A percentile compares a stretch with the other conserved stretches of the same genome.
phyloP scores from a whole-genome alignment of 1,140 invertebrate genomes.

The Lycorma delicatula region DNA sequence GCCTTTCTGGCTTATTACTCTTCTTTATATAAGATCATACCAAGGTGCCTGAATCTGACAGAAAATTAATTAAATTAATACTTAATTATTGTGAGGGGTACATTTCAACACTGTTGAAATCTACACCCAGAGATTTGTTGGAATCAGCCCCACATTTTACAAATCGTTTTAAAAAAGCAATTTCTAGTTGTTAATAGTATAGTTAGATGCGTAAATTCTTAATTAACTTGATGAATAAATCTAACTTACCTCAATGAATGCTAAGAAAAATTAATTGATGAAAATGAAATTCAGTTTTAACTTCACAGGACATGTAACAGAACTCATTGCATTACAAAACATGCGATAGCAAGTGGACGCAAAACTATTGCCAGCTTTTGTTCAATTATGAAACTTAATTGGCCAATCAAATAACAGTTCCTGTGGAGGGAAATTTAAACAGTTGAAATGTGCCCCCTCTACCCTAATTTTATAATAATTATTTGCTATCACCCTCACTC shows the following conservation, averaged over 20 bases:
- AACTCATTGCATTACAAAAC: neutral
- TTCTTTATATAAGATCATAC: conserved; percentile 2
- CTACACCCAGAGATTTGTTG: neutral
- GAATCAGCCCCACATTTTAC: neutral
- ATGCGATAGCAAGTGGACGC: neutral
- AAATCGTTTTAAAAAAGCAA: neutral
- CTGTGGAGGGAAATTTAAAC: conserved; percentile 1
- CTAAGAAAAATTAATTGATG: neutral
- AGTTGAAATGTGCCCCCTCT: too few relatives aligned
- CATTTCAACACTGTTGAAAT: neutral
- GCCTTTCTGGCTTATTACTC: conserved; percentile 10
- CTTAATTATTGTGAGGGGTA: conserved; percentile 3
- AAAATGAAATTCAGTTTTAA: neutral
- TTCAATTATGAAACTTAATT: neutral
- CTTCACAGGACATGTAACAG: neutral
- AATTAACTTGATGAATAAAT: neutral
- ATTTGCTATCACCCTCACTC: too few relatives aligned
- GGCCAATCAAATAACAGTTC: neutral
- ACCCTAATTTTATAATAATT: too few relatives aligned
- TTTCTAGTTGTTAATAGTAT: neutral
- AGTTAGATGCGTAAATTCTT: neutral
- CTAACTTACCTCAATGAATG: neutral
- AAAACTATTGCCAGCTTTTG: neutral
- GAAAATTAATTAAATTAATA: neutral
- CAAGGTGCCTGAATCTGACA: neutral